Base-by-base conservation (phyloP, 1,140 invertebrate genomes). In the Trachymyrmex cornetzi region DNA sequence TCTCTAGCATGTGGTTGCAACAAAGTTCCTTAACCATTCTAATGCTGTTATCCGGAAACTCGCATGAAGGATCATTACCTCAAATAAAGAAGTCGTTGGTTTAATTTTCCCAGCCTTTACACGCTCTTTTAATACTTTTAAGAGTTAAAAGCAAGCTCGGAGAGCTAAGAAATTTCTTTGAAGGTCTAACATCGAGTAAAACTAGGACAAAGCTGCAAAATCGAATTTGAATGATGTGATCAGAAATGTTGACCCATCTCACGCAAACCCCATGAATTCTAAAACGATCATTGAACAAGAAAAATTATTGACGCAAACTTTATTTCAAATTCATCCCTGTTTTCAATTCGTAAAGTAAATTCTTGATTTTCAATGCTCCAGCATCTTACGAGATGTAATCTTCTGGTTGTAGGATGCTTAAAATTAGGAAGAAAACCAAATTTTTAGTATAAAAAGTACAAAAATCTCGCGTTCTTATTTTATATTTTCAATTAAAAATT, bases 141-240 rank as follows among this genome's bases (percentile, higher is more conserved):
- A 44, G 38, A 30, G 14, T 55, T 57, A 57, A 69, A 81, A 69
- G n/a, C 4, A 69, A 69, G n/a, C 4, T 50, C 48, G n/a, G 9
- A 38, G 9, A 34, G 16, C 34, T 71, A 34, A 81, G 38, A 71
- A 81, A 71, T 71, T 81, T 16, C 22, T 16, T 38, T 16, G 16
- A 27, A 57, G 57, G 22, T 69, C 50, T 57, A 38, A 80, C 64
- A 9, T 81, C 14, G 30, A 27, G 22, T 27, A 48, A 85, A 85
- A 74, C 59, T 85, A 55, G 30, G 24, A 75, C 67, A 30, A 75
- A 85, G n/a, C 59, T 63, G 61, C 57, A n/a, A 59, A 89, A 86
- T 86, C 82, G 64, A 86, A 77, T 81, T 71, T 85, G 14, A 81
- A 81, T 19, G 50, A 71, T 16, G 9, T 69, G n/a, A 53, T 67